Evolutionary conservation across 2,113 vertebrate genomes (phyloP), one percentile per base, ranked within the genome.

Genomic region (Pholis gunnellus): DNA sequence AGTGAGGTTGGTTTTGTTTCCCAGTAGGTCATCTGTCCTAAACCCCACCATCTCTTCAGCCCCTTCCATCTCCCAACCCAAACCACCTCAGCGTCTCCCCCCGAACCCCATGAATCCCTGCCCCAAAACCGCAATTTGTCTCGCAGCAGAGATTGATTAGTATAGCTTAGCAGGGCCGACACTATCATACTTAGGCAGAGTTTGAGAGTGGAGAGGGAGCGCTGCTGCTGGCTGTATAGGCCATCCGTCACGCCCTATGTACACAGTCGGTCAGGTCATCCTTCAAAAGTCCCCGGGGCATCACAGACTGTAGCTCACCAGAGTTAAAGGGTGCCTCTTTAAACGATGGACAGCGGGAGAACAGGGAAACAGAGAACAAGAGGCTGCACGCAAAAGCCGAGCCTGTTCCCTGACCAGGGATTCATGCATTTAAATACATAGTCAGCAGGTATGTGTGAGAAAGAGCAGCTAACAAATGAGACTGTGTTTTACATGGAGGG

Each of bases 111-210:
- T 44, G 69, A 88, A 85, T 81, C 83, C 68, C 76, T 70, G 42
- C 75, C 77, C 71, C 75, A 68, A 91, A 90, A 90, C 89, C 86
- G 17, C 89, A 89, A 86, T 92, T 93, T 92, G 92, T 95, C 88
- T 84, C 81, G 59, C 80, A 31, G 79, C 70, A 61, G 79, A 92
- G 84, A 92, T 91, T 90, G 84, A 92, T 91, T 89, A 86, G 71
- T 44, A 85, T 31, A 82, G 83, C 69, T 88, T 79, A 84, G 79
- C 85, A 85, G 82, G 84, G 71, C 73, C 59, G 34, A 64, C 40
- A 66, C 81, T 80, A 79, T 90, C 82, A 81, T 84, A 60, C 83
- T 83, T 74, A 83, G 54, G 34, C 63, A 8, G 34, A 80, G 77
- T 88, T 87, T 84, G 42, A 70, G 79, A 77, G 82, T 64, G 40